Percentiles rank a stretch among this genome's conserved stretches.
phyloP scores from a whole-genome alignment of 2,888 invertebrate species.

The Heliconius ethilla region DNA sequence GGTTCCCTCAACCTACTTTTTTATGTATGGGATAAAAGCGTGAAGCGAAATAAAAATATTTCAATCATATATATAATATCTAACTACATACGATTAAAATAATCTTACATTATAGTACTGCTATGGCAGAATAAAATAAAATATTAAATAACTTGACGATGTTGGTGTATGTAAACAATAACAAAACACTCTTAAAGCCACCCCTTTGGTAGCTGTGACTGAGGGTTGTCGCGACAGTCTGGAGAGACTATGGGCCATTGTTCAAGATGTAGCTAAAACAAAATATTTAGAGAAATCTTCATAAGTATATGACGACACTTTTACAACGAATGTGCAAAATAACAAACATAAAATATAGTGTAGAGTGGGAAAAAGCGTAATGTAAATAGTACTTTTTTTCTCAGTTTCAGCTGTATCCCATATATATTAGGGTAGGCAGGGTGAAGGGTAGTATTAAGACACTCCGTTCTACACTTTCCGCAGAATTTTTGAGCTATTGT shows the following conservation, averaged over 20 bases:
- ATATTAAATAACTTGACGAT: not conserved
- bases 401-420: not conserved
- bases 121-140: not conserved
- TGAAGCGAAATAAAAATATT: not conserved
- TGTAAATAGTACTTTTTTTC: not conserved
- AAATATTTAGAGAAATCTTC: constrained; percentile 15
- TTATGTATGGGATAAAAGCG: no score
- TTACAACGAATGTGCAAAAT: not conserved
- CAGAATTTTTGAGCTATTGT: not conserved
- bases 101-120: not conserved
- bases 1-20: no score
- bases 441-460: no score
- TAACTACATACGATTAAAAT: not conserved
- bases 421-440: not conserved
- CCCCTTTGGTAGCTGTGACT: constrained; percentile 17
- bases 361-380: not conserved
- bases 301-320: not conserved
- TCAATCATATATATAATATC: not conserved
- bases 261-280: constrained; percentile 23
- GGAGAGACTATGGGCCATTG: constrained; percentile 28
- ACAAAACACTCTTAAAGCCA: constrained; percentile 10
- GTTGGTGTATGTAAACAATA: constrained; percentile 6
- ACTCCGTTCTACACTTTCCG: not conserved
- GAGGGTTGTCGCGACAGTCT: constrained; percentile 31
- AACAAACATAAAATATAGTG: not conserved